Base-by-base conservation (phyloP, 2,797 vertebrate species). In the Cynodonichthys magdalenae region DNA sequence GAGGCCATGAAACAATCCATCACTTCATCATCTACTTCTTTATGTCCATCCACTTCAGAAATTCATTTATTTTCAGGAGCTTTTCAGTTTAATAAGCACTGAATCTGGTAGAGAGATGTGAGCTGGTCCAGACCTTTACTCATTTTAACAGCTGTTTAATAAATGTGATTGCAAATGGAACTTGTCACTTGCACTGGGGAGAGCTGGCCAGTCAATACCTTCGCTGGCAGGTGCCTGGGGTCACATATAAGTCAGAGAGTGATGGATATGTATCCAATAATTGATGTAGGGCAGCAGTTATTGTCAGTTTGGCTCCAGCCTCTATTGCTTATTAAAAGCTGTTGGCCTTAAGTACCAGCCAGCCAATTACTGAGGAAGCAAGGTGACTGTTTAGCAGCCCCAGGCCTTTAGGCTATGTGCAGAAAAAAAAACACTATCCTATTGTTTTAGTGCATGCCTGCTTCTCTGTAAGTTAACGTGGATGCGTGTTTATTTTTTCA, bases 231-330 rank as follows among this genome's bases (percentile, higher is more conserved):
- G 92, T 92, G 92, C 91, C 89, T 89, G 87, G 92, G 93, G 92
- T 93, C 92, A 92, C 89, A 85, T 92, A 92, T 92, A 93, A 92
- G 92, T 94, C 93, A 91, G 82, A 71, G 39, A 71, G 88, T 94
- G 94, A 94, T 94, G 92, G 94, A 94, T 94, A 94, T 87, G 90
- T 92, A 92, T 92, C 92, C 93, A 91, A 93, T 94, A 94, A 94
- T 93, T 93, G 91, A 93, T 93, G 92, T 92, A 91, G 90, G 91
- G 83, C 88, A 86, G 91, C 90, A 86, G 90, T 93, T 92, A 93
- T 93, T 93, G 91, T 92, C 92, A 92, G 89, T 92, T 93, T 93
- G 91, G 87, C 91, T 93, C 86, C 87, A 80, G 90, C 89, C 88
- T 91, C 90, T 93, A 92, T 93, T 93, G 93, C 92, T 92, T 93